Evolutionary conservation across 2,113 vertebrate species (phyloP).

Genomic region (Bungarus multicinctus): DNA sequence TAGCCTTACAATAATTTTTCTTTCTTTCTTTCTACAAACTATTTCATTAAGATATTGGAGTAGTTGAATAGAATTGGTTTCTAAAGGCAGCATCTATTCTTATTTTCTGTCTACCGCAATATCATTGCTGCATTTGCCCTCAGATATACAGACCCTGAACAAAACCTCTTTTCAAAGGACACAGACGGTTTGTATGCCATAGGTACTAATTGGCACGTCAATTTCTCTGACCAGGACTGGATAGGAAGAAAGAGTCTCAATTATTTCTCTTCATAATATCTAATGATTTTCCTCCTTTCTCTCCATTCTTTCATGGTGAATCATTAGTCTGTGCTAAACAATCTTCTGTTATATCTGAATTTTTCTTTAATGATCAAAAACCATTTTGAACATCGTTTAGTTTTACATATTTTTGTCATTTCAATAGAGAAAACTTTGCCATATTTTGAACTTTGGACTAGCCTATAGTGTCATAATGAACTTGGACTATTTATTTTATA

Average conservation of each 20-base stretch:
- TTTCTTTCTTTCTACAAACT: conserved; percentile 54
- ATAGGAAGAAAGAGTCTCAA: conserved; percentile 71
- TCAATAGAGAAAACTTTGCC: conserved; percentile 61
- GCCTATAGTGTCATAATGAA: conserved; percentile 62
- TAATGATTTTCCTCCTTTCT: conserved; percentile 70
- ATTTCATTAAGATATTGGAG: conserved; percentile 72
- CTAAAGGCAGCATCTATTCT: conserved; percentile 59
- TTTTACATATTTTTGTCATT: conserved; percentile 65
- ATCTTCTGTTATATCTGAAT: conserved; percentile 74
- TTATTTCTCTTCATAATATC: conserved; percentile 75
- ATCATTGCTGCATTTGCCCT: conserved; percentile 62
- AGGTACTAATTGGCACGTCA: conserved; percentile 75
- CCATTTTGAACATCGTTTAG: conserved; percentile 63
- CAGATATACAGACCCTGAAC: conserved; percentile 62
- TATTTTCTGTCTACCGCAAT: conserved; percentile 61
- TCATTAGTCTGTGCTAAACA: conserved; percentile 76
- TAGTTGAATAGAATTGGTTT: conserved; percentile 47
- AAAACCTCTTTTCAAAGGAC: conserved; percentile 62
- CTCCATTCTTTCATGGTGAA: conserved; percentile 60
- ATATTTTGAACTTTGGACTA: conserved; percentile 66
- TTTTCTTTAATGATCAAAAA: conserved; percentile 72
- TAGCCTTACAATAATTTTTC: conserved; percentile 38
- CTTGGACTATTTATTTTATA: conserved; percentile 35
- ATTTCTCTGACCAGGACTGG: conserved; percentile 59
- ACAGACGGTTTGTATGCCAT: conserved; percentile 45